phyloP scores from a whole-genome alignment of 2,888 invertebrate genomes.

The Eupithecia inturbata region DNA sequence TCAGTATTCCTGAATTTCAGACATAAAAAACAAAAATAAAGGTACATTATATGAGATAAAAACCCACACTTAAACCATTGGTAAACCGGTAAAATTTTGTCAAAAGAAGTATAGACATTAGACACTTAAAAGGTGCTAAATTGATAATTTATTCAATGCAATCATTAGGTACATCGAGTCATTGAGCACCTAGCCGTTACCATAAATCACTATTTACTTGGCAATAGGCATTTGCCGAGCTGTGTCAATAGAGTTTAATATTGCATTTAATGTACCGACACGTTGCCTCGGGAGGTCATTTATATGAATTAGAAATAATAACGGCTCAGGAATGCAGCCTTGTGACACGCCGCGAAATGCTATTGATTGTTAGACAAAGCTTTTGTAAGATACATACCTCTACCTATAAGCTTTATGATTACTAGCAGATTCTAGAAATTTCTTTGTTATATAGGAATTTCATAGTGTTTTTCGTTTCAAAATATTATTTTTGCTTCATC shows the following conservation, averaged over 20 bases:
- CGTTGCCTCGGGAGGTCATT: constrained; percentile 23
- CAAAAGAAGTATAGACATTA: constrained; percentile 2
- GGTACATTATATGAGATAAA: background rate
- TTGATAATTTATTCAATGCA: constrained; percentile 6
- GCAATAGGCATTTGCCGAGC: constrained; percentile 30
- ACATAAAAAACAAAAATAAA: background rate
- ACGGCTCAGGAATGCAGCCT: constrained; percentile 20
- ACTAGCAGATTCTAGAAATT: background rate
- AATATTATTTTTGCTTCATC: background rate
- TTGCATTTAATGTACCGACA: constrained; percentile 18
- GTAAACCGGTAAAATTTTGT: background rate
- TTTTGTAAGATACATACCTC: background rate
- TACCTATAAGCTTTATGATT: background rate
- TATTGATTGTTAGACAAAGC: constrained; percentile 9
- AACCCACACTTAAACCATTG: background rate
- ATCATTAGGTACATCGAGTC: constrained; percentile 16
- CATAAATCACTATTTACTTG: constrained; percentile 38
- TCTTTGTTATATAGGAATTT: background rate
- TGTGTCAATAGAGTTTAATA: constrained; percentile 27
- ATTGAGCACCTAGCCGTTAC: constrained; percentile 33
- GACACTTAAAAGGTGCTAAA: constrained; percentile 4
- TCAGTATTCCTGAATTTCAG: background rate
- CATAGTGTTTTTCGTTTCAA: background rate
- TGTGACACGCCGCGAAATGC: constrained; percentile 12
- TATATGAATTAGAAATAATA: constrained; percentile 29